These are phyloP conservation scores for Stichopus horrens DNA, from an alignment of 53 echinoderm and acorn worm genomes.

Conservation along the genomic window DNA sequence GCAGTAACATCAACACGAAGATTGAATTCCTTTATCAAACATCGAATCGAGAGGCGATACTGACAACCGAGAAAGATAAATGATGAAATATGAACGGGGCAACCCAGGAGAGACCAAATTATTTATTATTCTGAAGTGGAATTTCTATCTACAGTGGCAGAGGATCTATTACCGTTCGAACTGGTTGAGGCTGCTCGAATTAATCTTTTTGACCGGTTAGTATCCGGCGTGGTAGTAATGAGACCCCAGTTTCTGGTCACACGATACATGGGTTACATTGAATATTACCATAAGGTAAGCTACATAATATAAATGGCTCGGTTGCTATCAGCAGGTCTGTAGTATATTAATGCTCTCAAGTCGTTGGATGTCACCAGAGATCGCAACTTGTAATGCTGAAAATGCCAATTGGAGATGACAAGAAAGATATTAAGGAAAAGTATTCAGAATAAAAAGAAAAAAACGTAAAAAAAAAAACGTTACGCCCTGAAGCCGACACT, in stretches of 20 bases:
- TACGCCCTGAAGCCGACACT: background rate
- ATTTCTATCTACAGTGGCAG: conserved; percentile 31
- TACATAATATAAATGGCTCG: background rate
- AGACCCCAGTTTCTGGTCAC: conserved; percentile 24
- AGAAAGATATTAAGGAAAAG: background rate
- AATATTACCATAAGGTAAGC: conserved; percentile 12
- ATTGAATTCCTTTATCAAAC: conserved; percentile 47
- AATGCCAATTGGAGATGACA: background rate
- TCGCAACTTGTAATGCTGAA: background rate
- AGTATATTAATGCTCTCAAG: background rate
- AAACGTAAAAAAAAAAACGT: background rate
- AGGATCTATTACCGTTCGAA: conserved; percentile 34
- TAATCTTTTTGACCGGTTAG: conserved; percentile 41
- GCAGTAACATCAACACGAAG: conserved; percentile 43
- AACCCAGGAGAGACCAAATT: conserved; percentile 42
- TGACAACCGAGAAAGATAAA: conserved; percentile 48
- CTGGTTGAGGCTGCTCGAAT: conserved; percentile 27
- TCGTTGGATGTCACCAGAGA: background rate
- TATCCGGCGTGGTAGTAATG: conserved; percentile 40
- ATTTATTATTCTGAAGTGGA: conserved; percentile 44
- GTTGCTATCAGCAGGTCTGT: background rate
- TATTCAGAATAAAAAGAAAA: background rate
- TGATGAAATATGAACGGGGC: conserved; percentile 46
- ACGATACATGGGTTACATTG: conserved; percentile 4
- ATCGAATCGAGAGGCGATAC: conserved; percentile 39